These are phyloP conservation scores for Ryuthela nishihirai DNA, from an alignment of 2,888 invertebrate genomes.

Conservation along the genomic window DNA sequence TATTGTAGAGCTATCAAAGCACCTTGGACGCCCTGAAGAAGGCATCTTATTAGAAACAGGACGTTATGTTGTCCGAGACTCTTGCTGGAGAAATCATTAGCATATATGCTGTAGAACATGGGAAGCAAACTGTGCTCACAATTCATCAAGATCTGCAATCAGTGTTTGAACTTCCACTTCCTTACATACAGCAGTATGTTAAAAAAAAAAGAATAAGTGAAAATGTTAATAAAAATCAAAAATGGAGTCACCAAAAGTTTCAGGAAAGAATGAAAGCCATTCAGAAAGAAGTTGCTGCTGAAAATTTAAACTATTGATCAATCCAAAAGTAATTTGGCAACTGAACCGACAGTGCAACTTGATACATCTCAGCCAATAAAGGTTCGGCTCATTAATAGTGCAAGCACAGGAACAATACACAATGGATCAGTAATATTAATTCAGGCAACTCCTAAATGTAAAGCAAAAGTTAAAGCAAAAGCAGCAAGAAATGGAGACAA, in stretches of 20 bases:
- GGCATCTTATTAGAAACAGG: not conserved
- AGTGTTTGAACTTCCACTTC: not conserved
- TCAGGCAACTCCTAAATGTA: not conserved
- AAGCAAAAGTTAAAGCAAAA: too few relatives aligned
- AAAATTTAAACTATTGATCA: not conserved
- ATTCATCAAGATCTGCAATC: not conserved
- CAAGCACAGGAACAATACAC: not conserved
- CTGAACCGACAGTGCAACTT: not conserved
- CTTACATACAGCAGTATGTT: not conserved
- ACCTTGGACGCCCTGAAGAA: not conserved
- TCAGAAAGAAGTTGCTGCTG: not conserved
- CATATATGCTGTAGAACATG: not conserved
- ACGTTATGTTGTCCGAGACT: not conserved
- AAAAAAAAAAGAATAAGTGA: not conserved
- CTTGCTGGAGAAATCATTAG: not conserved
- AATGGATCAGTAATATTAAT: not conserved
- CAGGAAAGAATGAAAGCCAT: not conserved
- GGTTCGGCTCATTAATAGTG: not conserved
- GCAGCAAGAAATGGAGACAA: too few relatives aligned
- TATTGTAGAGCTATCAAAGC: not conserved
- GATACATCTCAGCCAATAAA: not conserved
- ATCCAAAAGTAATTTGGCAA: not conserved
- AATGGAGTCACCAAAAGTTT: not conserved
- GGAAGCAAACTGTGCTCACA: not conserved
- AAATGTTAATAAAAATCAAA: not conserved